Base-by-base conservation (phyloP, 1,140 invertebrate genomes). In the Stenopsyche tienmushanensis region DNA sequence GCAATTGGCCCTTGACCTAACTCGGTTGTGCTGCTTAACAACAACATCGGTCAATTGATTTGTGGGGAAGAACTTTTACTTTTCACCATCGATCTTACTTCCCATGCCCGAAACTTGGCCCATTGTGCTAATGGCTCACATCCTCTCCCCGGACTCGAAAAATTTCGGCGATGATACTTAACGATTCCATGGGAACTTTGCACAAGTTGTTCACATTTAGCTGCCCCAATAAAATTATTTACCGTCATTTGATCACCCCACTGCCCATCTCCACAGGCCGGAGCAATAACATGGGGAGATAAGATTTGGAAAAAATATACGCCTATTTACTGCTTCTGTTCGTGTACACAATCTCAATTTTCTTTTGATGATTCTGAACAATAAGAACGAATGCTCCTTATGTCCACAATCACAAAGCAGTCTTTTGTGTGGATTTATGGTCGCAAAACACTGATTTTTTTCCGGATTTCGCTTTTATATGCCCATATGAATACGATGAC, bases 161-260 rank as follows among this genome's bases (percentile, higher is more conserved):
- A 9, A 13, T 42, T 42, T 17, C 41, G 41, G 18, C 41, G 47
- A 49, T 21, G 3, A 34, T 34, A 34, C 29, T 34, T 34, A 34
- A 34, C 29, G 29, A 34, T 34, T 7, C 13, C 29, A 13, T 13
- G 5, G 29, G 29, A 49, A 49, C 47, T 49, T 49, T 49, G 47
- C 21, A 10, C 47, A 23, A 23, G n/a, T 49, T 21, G 47, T 21
- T 21, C 47, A 23, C 47, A 18, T 50, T 20, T 34, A 34, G 52
- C 18, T 34, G 24, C 9, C 17, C 25, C 52, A 34, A 55, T 55
- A 55, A 55, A 55, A 55, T 55, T 55, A 55, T 55, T 55, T 55
- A 20, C 25, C 25, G 52, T 34, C 52, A 53, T 55, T 55, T 20
- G 52, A 55, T 55, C 52, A 29, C 17, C 1, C n/a, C 25, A 13